Conservation (phyloP, 2,888 invertebrate species). For the Zaprionus lineosus region DNA sequence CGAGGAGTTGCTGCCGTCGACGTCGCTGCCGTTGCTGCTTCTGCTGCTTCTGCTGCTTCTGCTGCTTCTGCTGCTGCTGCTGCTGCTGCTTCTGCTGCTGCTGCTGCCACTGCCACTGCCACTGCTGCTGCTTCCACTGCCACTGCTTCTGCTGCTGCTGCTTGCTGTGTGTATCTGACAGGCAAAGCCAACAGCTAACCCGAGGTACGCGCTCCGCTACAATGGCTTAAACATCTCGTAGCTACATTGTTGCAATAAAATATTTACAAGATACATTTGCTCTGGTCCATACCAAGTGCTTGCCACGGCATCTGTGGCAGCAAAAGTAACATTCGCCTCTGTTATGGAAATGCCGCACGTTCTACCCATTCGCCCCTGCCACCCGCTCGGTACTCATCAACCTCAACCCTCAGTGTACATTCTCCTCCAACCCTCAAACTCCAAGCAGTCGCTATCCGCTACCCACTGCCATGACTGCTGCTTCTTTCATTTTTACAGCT, state of each 20-base stretch:
- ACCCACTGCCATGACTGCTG: neutral
- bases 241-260: constrained; percentile 74
- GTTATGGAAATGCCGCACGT: constrained; percentile 58
- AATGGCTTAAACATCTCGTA: constrained; percentile 54
- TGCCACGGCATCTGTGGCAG: constrained; percentile 23
- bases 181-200: constrained; percentile 34
- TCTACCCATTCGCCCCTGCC: constrained; percentile 2
- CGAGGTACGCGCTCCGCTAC: constrained; percentile 42
- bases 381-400: too few relatives aligned
- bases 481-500: constrained; percentile 11
- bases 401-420: too few relatives aligned
- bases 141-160: neutral
- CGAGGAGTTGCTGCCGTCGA: neutral
- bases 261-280: constrained; percentile 73
- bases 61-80: too few relatives aligned
- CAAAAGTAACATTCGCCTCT: constrained; percentile 19
- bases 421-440: neutral
- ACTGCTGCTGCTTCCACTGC: neutral
- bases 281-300: constrained; percentile 46
- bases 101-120: too few relatives aligned
- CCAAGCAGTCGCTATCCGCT: too few relatives aligned
- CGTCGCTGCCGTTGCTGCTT: too few relatives aligned
- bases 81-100: too few relatives aligned
- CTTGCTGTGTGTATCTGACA: constrained; percentile 1
- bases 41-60: too few relatives aligned